Conservation (phyloP, 2,113 vertebrate genomes). For the Cottus gobio region DNA sequence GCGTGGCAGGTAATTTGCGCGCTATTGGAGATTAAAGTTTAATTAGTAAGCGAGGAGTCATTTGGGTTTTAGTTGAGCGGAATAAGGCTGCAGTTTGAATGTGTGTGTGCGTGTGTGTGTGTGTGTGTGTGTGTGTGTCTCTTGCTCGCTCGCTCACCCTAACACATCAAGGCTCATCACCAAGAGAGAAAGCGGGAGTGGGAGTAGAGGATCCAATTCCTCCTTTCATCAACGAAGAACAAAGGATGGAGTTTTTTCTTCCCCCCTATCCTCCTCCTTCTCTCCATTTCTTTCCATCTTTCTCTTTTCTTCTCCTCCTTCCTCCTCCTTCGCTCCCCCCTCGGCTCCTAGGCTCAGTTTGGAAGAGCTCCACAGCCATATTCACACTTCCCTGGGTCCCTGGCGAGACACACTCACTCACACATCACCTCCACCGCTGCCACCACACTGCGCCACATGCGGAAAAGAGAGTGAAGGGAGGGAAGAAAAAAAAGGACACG, state of each 20-base stretch:
- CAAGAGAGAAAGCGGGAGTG: constrained; percentile 70
- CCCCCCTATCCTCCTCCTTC: constrained; percentile 47
- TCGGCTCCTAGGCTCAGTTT: constrained; percentile 57
- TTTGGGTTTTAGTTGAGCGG: constrained; percentile 82
- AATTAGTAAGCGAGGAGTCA: constrained; percentile 84
- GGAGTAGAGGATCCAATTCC: constrained; percentile 76
- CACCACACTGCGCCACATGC: constrained; percentile 70
- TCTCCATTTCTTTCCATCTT: constrained; percentile 39
- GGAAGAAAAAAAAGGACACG: neutral
- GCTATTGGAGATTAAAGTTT: constrained; percentile 86
- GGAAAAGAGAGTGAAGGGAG: constrained; percentile 21
- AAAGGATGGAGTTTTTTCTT: constrained; percentile 71
- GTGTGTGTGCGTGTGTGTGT: constrained; percentile 27
- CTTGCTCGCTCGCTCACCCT: constrained; percentile 59
- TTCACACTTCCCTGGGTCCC: constrained; percentile 73
- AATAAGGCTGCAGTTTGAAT: constrained; percentile 70
- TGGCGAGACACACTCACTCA: constrained; percentile 58
- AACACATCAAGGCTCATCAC: constrained; percentile 77
- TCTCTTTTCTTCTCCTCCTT: constrained; percentile 25
- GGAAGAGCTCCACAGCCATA: constrained; percentile 77
- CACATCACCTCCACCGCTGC: constrained; percentile 52
- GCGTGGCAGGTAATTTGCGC: constrained; percentile 84
- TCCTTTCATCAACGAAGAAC: constrained; percentile 83
- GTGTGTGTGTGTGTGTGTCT: constrained; percentile 26
- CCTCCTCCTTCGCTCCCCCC: neutral